phyloP scores from a whole-genome alignment of 2,113 vertebrate species.

The Ramphastos sulfuratus region DNA sequence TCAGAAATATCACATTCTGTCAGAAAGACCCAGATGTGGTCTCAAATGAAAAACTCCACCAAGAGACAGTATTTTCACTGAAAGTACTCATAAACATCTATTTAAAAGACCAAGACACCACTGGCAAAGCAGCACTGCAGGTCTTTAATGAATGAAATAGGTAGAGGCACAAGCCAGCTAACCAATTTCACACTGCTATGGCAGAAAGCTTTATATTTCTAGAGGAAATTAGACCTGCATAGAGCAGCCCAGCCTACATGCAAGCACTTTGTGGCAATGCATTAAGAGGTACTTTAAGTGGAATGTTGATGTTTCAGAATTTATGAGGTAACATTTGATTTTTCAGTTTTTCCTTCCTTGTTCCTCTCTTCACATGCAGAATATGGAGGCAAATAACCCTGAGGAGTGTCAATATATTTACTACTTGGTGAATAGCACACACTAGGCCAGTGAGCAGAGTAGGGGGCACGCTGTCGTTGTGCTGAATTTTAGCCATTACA shows the following conservation, averaged over 20 bases:
- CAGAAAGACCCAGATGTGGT: neutral
- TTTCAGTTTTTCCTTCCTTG: neutral
- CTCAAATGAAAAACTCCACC: neutral
- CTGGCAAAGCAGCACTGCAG: neutral
- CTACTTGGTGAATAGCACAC: neutral
- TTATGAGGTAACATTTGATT: neutral
- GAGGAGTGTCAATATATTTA: accelerated
- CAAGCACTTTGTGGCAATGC: neutral
- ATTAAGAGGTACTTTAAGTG: neutral
- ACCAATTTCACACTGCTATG: neutral
- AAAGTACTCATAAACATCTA: neutral
- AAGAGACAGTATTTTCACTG: neutral
- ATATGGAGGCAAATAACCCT: neutral
- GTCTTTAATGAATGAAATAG: neutral
- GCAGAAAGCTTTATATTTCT: neutral
- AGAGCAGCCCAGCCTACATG: neutral
- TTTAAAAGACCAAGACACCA: neutral
- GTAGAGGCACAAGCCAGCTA: neutral
- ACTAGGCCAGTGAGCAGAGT: neutral
- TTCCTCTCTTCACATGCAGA: neutral
- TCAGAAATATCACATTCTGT: neutral
- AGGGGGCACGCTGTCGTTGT: accelerated
- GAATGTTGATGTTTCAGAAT: neutral
- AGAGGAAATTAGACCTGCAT: neutral
- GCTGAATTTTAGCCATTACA: neutral